Base-by-base conservation (phyloP, 2,113 vertebrate genomes). In the Podarcis raffonei region DNA sequence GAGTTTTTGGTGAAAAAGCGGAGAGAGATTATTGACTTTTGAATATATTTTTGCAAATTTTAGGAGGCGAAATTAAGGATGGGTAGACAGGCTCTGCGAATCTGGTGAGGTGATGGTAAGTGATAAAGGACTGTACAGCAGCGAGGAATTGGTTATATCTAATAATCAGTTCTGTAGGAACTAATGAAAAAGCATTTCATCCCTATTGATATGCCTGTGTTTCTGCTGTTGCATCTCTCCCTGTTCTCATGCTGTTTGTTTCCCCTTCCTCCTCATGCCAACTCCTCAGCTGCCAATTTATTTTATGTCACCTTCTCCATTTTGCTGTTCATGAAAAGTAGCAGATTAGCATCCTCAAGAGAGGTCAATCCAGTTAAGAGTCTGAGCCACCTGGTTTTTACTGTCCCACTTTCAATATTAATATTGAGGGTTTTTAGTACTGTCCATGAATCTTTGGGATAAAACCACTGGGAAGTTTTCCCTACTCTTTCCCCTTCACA, bases 11-110 rank as follows among this genome's bases (percentile, higher is more conserved):
- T 48, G n/a, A 15, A 83, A 6, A 57, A 75, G 80, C 8, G 6
- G 35, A 6, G n/a, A 78, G 11, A 78, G 11, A 53, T 80, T 42
- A 80, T 68, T 88, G 84, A 37, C 87, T 57, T 6, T 90, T 65
- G 32, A 32, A 81, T 81, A 27, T 80, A 74, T 89, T 74, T 39
- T 4, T 81, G 42, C 86, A 71, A 91, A 74, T 92, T 92, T 86
- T 89, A 77, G 75, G 81, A 87, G 27, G 20, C 1, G 16, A 18
- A 53, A 25, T 87, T 83, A 78, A 86, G 20, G 72, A 4, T 7
- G 88, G 57, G 39, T 62, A 91, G 80, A 87, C 20, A 84, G 22
- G 25, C 83, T 72, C 0, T 86, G 57, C 27, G 83, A 25, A 86
- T 90, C 48, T 89, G 72, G 25, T 75, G 78, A 66, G 76, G 68